Percentiles rank a stretch among this genome's conserved stretches.
phyloP scores from a whole-genome alignment of 2,888 invertebrate genomes.

The Druceiella hillmani region DNA sequence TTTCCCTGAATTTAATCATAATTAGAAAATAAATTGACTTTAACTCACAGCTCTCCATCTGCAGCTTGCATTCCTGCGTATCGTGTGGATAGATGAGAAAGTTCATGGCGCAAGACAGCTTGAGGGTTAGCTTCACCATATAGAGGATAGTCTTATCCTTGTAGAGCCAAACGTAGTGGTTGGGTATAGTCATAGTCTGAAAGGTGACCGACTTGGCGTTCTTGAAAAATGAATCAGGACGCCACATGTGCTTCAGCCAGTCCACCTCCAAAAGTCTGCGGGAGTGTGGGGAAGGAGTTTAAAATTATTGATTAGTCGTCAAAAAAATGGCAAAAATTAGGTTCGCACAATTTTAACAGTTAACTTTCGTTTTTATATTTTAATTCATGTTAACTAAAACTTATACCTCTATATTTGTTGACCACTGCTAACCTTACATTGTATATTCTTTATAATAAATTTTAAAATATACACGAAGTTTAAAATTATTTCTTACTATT shows the following conservation, averaged over 20 bases:
- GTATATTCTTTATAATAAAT: too few species aligned
- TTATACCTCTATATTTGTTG: too few species aligned
- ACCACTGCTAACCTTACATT: too few species aligned
- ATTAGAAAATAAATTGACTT: too few species aligned
- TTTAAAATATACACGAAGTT: too few species aligned
- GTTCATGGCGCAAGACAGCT: slow-evolving; percentile 90
- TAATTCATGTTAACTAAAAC: too few species aligned
- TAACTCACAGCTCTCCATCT: slow-evolving; percentile 91
- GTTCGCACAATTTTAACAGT: too few species aligned
- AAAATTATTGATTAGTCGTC: too few species aligned
- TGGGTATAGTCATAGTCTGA: slow-evolving; percentile 92
- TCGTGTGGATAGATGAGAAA: slow-evolving; percentile 93
- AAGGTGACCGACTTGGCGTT: slow-evolving; percentile 91
- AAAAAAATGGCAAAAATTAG: too few species aligned
- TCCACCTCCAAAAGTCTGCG: slow-evolving; percentile 75
- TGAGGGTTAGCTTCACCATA: slow-evolving; percentile 85
- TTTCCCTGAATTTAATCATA: too few species aligned
- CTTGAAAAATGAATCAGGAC: slow-evolving; percentile 91
- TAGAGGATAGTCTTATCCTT: slow-evolving; percentile 81
- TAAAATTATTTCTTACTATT: too few species aligned
- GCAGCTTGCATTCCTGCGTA: slow-evolving; percentile 88
- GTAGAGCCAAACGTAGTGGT: slow-evolving; percentile 90
- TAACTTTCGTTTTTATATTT: too few species aligned
- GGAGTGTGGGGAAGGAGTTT: slow-evolving; percentile 12
- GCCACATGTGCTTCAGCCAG: slow-evolving; percentile 90